A percentile compares a stretch with the other conserved stretches of the same genome.
These are phyloP conservation scores for Zosterops lateralis DNA, from an alignment of 2,113 vertebrate species.

Conservation along the genomic window DNA sequence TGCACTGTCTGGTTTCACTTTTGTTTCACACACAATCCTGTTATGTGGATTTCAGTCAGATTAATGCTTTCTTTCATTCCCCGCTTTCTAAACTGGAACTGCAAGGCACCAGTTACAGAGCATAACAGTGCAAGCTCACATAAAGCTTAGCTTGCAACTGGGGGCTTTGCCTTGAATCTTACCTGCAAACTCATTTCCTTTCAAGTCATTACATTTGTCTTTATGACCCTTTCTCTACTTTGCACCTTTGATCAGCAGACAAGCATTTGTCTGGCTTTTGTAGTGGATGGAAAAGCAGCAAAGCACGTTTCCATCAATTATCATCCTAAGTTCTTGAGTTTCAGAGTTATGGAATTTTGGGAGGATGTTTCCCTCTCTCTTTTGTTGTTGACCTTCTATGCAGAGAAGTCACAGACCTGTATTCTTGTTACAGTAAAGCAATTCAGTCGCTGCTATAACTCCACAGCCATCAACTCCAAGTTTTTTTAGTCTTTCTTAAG, in stretches of 20 bases:
- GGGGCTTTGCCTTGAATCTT: slow-evolving; percentile 27
- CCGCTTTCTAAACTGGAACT: not conserved
- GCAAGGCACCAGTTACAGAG: slow-evolving; percentile 1
- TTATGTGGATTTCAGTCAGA: slow-evolving; percentile 37
- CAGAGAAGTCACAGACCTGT: not conserved
- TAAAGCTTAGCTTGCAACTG: not conserved
- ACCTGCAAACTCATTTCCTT: slow-evolving; percentile 42
- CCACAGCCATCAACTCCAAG: not conserved
- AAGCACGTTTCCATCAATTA: not conserved
- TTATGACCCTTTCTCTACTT: slow-evolving; percentile 19
- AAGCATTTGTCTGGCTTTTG: slow-evolving; percentile 15
- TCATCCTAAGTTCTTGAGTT: not conserved
- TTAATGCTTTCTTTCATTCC: slow-evolving; percentile 35
- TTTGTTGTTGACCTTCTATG: not conserved
- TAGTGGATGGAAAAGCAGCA: not conserved
- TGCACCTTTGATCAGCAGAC: slow-evolving; percentile 23
- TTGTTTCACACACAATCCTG: slow-evolving; percentile 47
- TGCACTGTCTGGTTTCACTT: slow-evolving; percentile 36
- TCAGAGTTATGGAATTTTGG: not conserved
- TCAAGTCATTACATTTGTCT: slow-evolving; percentile 11
- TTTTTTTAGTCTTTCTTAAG: not conserved
- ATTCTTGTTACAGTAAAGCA: not conserved
- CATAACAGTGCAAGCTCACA: slow-evolving; percentile 21
- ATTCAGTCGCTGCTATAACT: not conserved
- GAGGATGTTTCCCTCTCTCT: not conserved